Percentiles rank a stretch among this genome's conserved stretches.
Conservation (phyloP, 2,888 invertebrate genomes). For the Balanococcus diminutus region DNA sequence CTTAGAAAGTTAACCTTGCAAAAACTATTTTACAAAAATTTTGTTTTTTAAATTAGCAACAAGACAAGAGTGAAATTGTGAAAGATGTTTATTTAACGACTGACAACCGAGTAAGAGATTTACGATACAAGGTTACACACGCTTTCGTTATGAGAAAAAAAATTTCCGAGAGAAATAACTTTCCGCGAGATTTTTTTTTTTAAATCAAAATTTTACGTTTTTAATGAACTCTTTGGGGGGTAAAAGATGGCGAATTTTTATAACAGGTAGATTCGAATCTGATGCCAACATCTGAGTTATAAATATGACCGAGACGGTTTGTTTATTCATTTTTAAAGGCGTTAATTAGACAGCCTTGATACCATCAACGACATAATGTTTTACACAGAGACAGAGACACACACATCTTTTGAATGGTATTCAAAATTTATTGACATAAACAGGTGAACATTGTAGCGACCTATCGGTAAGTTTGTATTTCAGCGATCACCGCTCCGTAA, state of each 20-base stretch:
- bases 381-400: background rate
- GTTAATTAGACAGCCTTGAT: slow-evolving; percentile 27
- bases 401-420: background rate
- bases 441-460: slow-evolving; percentile 16
- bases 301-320: background rate
- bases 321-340: slow-evolving; percentile 19
- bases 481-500: background rate
- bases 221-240: background rate
- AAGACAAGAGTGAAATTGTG: slow-evolving; percentile 5
- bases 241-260: too few relatives aligned
- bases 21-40: background rate
- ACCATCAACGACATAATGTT: background rate
- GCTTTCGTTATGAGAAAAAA: background rate
- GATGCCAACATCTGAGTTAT: slow-evolving; percentile 3
- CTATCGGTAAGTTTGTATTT: background rate
- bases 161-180: background rate
- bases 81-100: slow-evolving; percentile 30
- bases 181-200: background rate
- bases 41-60: slow-evolving; percentile 24
- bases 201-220: background rate
- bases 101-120: background rate
- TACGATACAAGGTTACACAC: background rate
- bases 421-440: slow-evolving; percentile 25
- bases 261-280: background rate
- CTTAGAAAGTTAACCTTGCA: too few relatives aligned